Base-by-base conservation (phyloP, 2,797 vertebrate species). In the Pseudochaenichthys georgianus region DNA sequence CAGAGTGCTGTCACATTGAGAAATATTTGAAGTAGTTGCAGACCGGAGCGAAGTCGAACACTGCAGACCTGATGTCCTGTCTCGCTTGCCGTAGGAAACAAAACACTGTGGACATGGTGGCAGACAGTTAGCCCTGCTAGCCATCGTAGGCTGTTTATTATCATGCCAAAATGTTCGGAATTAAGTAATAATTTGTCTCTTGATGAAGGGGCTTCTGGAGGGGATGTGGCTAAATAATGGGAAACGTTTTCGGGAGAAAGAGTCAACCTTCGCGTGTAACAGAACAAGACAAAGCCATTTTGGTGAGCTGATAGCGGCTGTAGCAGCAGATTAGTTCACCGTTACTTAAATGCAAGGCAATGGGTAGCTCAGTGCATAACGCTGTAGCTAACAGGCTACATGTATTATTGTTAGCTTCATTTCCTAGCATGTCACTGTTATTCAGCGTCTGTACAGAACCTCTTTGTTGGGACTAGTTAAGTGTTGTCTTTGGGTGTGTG, bases 221-320 rank as follows among this genome's bases (percentile, higher is more conserved):
- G 92, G 80, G 85, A 95, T 95, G 94, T 94, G 88, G 92, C 77
- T 94, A 70, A 90, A 92, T 88, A 85, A 97, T 98, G 97, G 97
- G 97, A 89, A 97, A 96, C 90, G 91, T 97, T 79, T 97, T 98
- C 90, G 95, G 95, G 91, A 94, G 96, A 94, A 97, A 96, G 93
- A 94, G 91, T 90, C 95, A 90, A 85, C 83, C 90, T 54, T 97
- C 96, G 90, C 96, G 97, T 77, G 95, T 98, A 79, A 98, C 97
- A 47, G 97, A 98, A 55, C 96, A 97, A 86, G 97, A 98, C 93
- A 95, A 90, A 92, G 97, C 96, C 57, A 79, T 98, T 75, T 88
- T 97, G 96, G 97, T 98, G 90, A 96, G 96, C 70, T 62, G 65
- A 19, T n/a, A 58, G 51, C 68, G 17, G 76, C 0, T 31, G 28